Evolutionary conservation across 1,140 invertebrate species (phyloP).

Genomic region (Calephelis virginiensis): DNA sequence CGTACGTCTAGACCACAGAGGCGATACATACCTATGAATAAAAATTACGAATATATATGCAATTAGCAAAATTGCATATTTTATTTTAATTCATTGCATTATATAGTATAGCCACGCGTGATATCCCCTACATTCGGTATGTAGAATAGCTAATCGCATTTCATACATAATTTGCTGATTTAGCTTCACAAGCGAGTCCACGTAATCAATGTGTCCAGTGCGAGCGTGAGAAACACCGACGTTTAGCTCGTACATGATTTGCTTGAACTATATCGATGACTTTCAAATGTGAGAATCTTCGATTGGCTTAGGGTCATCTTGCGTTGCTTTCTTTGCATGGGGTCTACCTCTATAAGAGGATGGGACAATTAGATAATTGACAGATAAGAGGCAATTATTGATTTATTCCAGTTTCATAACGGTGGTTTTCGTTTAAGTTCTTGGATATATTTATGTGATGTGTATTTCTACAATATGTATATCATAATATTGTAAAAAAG

Average conservation of each 20-base stretch:
- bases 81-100: too few species aligned
- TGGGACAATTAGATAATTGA: not conserved
- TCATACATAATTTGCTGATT: slow-evolving; percentile 16
- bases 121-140: slow-evolving; percentile 3
- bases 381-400: too few species aligned
- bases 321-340: slow-evolving; percentile 4
- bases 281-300: slow-evolving; percentile 17
- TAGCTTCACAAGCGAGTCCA: slow-evolving; percentile 10
- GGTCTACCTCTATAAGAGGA: slow-evolving; percentile 2
- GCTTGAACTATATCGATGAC: slow-evolving; percentile 15
- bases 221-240: slow-evolving; percentile 11
- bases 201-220: slow-evolving; percentile 13
- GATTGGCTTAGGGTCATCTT: slow-evolving; percentile 10
- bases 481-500: too few species aligned
- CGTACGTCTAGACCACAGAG: too few species aligned
- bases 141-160: slow-evolving; percentile 14
- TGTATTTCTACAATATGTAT: too few species aligned
- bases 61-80: too few species aligned
- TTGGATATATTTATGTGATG: too few species aligned
- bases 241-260: slow-evolving; percentile 14
- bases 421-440: too few species aligned
- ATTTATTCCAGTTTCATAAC: too few species aligned
- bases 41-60: too few species aligned
- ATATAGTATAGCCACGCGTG: not conserved
- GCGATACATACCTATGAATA: too few species aligned